Evolutionary conservation across 2,113 vertebrate genomes (phyloP).

Genomic region (Trogon melanurus): DNA sequence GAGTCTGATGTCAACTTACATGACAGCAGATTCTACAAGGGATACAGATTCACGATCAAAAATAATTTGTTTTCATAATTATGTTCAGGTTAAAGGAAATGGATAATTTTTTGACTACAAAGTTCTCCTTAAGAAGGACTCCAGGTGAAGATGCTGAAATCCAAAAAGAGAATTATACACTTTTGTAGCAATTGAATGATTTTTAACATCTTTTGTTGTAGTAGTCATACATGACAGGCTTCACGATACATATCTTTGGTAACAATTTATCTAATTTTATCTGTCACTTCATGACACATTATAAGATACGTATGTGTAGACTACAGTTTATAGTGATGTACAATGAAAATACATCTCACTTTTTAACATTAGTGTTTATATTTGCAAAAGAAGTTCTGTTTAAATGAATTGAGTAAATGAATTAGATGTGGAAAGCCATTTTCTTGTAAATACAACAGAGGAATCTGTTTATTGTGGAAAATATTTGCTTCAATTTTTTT

Average conservation of each 20-base stretch:
- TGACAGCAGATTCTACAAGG: neutral
- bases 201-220: neutral
- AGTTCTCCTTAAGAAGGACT: neutral
- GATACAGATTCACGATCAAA: neutral
- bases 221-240: neutral
- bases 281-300: neutral
- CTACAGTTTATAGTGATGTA: neutral
- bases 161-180: neutral
- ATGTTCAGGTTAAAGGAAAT: neutral
- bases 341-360: neutral
- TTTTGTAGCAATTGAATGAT: neutral
- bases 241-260: neutral
- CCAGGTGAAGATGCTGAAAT: neutral
- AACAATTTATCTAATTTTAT: neutral
- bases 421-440: neutral
- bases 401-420: neutral
- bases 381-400: neutral
- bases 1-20: neutral
- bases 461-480: neutral
- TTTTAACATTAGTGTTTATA: neutral
- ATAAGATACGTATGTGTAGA: neutral
- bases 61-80: neutral
- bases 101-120: neutral
- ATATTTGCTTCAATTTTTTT: neutral
- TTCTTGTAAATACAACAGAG: neutral